phyloP scores from a whole-genome alignment of 2,113 vertebrate species.

The Chamaetylas fuelleborni region DNA sequence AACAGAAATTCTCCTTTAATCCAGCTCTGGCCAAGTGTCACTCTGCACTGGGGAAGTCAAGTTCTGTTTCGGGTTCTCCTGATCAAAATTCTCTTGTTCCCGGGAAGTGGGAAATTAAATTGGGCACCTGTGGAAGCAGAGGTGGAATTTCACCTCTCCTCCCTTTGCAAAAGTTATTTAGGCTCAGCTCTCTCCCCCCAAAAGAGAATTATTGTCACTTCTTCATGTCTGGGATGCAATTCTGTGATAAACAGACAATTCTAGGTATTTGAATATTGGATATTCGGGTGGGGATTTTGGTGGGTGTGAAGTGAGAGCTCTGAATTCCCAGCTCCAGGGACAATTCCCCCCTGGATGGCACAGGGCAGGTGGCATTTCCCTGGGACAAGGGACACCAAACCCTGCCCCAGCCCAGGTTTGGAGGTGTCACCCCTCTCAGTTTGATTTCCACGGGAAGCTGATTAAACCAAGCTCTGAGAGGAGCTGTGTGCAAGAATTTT shows the following conservation, averaged over 20 bases:
- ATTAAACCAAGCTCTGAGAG: slow-evolving; percentile 55
- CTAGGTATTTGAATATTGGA: not conserved
- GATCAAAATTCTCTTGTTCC: not conserved
- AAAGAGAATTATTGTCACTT: not conserved
- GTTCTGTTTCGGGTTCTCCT: not conserved
- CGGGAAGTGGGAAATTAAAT: not conserved
- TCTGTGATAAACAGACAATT: not conserved
- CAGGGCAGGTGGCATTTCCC: not conserved
- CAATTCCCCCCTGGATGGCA: not conserved
- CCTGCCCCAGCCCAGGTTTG: not conserved
- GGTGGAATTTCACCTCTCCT: not conserved
- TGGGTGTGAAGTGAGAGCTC: rapidly evolving
- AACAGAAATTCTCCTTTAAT: not conserved
- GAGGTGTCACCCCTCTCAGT: not conserved
- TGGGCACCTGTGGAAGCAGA: not conserved
- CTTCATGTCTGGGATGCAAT: not conserved
- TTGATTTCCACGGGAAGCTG: slow-evolving; percentile 34
- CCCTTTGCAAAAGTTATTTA: not conserved
- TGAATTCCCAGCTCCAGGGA: not conserved
- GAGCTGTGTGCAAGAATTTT: slow-evolving; percentile 61
- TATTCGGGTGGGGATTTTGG: not conserved
- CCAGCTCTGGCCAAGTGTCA: not conserved
- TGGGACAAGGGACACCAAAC: not conserved
- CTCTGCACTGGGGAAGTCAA: not conserved
- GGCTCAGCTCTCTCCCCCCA: not conserved